Percentiles rank a stretch among this genome's conserved stretches.
Conservation (phyloP, 2,113 vertebrate genomes). For the Hylia prasina region DNA sequence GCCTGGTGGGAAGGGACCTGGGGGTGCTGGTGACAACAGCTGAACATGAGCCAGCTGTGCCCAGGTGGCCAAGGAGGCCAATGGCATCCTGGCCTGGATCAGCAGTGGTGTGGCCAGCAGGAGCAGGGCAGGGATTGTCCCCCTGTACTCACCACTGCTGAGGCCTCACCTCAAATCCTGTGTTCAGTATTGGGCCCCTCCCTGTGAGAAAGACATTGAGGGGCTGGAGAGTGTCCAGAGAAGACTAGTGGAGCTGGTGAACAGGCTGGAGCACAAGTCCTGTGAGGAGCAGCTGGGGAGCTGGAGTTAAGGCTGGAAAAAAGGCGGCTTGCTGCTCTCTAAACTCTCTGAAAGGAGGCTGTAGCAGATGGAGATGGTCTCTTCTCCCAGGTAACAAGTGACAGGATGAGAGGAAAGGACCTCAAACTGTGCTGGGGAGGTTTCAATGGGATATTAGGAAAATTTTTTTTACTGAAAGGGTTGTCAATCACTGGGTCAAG, state of each 20-base stretch:
- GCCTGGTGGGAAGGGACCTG: background rate
- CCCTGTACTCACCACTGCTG: background rate
- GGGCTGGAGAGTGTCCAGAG: background rate
- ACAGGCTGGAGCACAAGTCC: background rate
- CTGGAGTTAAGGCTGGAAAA: background rate
- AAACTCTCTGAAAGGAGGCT: background rate
- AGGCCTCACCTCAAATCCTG: background rate
- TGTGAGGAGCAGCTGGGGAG: background rate
- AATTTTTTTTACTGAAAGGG: background rate
- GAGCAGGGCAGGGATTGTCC: background rate
- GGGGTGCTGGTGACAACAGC: background rate
- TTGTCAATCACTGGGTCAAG: background rate
- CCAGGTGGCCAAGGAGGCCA: background rate
- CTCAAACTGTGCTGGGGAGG: background rate
- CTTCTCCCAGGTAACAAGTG: background rate
- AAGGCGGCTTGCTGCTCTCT: background rate
- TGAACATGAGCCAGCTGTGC: background rate
- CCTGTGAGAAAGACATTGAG: rapidly evolving
- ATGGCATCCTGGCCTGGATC: background rate
- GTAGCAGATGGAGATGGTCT: background rate
- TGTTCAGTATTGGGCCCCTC: background rate
- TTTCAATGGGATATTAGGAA: background rate
- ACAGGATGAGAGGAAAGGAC: background rate
- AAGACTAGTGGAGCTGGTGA: background rate
- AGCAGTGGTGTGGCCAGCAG: background rate